phyloP scores from a whole-genome alignment of 2,113 vertebrate genomes.

The Egretta garzetta region DNA sequence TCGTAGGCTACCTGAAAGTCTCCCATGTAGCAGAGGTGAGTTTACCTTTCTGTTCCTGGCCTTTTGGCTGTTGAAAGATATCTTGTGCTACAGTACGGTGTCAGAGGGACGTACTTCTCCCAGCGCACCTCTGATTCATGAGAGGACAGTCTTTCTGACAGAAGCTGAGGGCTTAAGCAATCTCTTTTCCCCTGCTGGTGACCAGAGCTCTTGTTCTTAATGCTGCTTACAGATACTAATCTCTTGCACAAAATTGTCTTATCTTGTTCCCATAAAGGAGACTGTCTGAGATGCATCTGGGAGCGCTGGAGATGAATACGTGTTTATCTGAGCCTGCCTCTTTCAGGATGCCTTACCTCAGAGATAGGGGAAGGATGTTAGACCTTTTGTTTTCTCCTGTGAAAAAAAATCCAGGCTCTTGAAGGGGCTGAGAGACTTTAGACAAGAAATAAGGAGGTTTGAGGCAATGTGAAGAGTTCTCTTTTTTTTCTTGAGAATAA shows the following conservation, averaged over 20 bases:
- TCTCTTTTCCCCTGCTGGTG: not conserved
- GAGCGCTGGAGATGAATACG: not conserved
- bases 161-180: not conserved
- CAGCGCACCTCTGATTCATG: accelerated
- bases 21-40: accelerated
- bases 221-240: not conserved
- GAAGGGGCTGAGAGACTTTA: not conserved
- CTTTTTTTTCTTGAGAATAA: not conserved
- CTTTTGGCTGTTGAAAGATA: not conserved
- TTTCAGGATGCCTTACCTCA: not conserved
- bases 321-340: not conserved
- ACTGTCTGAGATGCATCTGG: not conserved
- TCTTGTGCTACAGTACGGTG: not conserved
- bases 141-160: not conserved
- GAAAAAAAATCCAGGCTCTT: not conserved
- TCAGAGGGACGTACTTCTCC: not conserved
- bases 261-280: not conserved
- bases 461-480: not conserved
- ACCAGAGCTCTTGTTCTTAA: not conserved
- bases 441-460: not conserved
- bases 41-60: not conserved
- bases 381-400: not conserved
- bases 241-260: not conserved
- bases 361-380: not conserved
- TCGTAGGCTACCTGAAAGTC: not conserved